Evolutionary conservation across 2,797 vertebrate genomes (phyloP), one percentile per base, ranked within the genome.

Genomic region (Brachymystax lenok): DNA sequence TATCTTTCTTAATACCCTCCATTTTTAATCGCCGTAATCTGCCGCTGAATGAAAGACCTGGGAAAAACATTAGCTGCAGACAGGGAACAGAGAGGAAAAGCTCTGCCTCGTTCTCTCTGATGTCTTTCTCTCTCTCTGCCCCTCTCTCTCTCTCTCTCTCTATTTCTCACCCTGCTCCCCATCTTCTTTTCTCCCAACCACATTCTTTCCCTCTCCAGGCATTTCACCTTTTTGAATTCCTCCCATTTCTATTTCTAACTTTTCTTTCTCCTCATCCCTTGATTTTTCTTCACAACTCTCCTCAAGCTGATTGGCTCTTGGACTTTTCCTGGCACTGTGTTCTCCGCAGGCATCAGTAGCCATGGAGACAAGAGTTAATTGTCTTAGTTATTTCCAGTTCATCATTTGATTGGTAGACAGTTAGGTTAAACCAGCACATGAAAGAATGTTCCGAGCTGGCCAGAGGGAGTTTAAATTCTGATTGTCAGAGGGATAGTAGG

Each of bases 21-120:
- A 90, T 92, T 92, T 93, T 92, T 86, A 92, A 92, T 94, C 87
- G 85, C 80, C 72, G 85, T 92, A 87, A 91, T 92, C 85, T 89
- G 75, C 69, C 83, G 78, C 82, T 84, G 85, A 91, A 87, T 81
- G 66, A 86, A 73, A 78, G 87, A 82, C 74, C 80, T 82, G 82
- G 74, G 82, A 84, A 77, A 77, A 63, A 24, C 79, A 24, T 63
- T 63, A 24, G 35, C 79, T 80, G 79, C 80, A 71, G 68, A 85
- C 74, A 54, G 80, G 74, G 75, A 80, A 75, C n/a, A 76, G 19
- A 83, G 67, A 28, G 67, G 54, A 72, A 75, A 51, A 78, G 54
- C 5, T 61, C 6, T 16, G 33, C 16, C 14, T 17, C 21, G 56
- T 56, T 56, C 30, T 46, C 51, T 35, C 30, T 63, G 19, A 30